Evolutionary conservation across 2,888 invertebrate genomes (phyloP).

Genomic region (Miltochrista miniata): DNA sequence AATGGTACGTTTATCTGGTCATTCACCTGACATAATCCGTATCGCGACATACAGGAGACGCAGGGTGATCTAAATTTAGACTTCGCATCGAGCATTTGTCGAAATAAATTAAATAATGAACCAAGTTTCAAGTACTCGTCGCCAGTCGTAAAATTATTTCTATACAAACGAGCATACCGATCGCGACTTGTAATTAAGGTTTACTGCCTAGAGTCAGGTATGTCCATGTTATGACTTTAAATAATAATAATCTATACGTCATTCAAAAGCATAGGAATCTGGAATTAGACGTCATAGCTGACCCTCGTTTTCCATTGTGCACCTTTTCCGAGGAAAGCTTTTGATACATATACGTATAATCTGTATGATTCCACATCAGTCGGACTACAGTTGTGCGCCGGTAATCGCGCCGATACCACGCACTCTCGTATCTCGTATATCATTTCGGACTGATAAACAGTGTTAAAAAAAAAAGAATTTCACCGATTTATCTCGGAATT

Average conservation of each 20-base stretch:
- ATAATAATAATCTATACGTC: slow-evolving; percentile 15
- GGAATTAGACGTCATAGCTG: slow-evolving; percentile 25
- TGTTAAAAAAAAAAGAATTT: background rate
- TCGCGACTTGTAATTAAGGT: background rate
- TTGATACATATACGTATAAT: slow-evolving; percentile 15
- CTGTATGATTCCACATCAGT: slow-evolving; percentile 8
- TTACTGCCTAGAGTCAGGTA: background rate
- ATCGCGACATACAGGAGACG: slow-evolving; percentile 2
- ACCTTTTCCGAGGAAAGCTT: slow-evolving; percentile 23
- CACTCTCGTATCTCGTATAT: background rate
- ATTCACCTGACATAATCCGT: slow-evolving; percentile 5
- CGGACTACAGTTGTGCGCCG: slow-evolving; percentile 17
- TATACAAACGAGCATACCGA: background rate
- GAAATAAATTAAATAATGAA: slow-evolving; percentile 15
- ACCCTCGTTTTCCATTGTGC: slow-evolving; percentile 24
- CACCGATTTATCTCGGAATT: background rate
- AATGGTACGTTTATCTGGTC: background rate
- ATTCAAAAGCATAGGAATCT: slow-evolving; percentile 16
- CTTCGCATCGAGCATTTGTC: background rate
- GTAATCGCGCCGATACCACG: slow-evolving; percentile 8
- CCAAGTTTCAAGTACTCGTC: background rate
- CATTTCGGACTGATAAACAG: background rate
- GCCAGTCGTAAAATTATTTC: background rate
- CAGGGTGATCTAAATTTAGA: slow-evolving; percentile 9
- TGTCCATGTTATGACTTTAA: background rate